Evolutionary conservation across 2,888 invertebrate genomes (phyloP).

Genomic region (Acleris laterana): DNA sequence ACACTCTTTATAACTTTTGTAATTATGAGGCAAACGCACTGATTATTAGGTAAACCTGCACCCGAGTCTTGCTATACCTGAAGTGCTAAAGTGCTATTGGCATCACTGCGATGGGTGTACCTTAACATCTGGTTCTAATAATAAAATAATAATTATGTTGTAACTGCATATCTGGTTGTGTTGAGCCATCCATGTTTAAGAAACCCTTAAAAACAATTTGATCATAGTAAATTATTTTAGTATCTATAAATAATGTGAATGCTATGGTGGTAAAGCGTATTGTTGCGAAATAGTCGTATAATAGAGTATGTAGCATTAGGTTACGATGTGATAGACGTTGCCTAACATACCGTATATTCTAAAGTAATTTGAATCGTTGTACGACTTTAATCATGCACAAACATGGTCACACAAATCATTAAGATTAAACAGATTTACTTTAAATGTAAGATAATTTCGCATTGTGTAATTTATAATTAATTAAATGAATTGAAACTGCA

Average conservation of each 20-base stretch:
- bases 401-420: conserved; percentile 55
- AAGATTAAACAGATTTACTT: background rate
- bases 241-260: conserved; percentile 26
- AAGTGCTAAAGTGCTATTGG: conserved; percentile 5
- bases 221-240: conserved; percentile 34
- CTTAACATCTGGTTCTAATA: conserved; percentile 10
- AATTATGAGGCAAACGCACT: conserved; percentile 10
- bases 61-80: background rate
- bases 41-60: conserved; percentile 1
- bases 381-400: conserved; percentile 78
- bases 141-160: conserved; percentile 34
- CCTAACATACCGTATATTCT: conserved; percentile 65
- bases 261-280: conserved; percentile 27
- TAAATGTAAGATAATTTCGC: background rate
- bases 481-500: background rate
- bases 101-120: conserved; percentile 8
- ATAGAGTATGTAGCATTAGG: conserved; percentile 63
- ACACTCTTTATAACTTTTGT: background rate
- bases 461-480: background rate
- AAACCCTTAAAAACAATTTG: conserved; percentile 27
- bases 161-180: conserved; percentile 56
- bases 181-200: conserved; percentile 56
- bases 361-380: conserved; percentile 59
- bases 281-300: conserved; percentile 45
- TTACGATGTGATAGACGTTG: conserved; percentile 74